A percentile compares a stretch with the other conserved stretches of the same genome.
phyloP scores from a whole-genome alignment of 2,113 vertebrate species.

The Gila orcuttii region DNA sequence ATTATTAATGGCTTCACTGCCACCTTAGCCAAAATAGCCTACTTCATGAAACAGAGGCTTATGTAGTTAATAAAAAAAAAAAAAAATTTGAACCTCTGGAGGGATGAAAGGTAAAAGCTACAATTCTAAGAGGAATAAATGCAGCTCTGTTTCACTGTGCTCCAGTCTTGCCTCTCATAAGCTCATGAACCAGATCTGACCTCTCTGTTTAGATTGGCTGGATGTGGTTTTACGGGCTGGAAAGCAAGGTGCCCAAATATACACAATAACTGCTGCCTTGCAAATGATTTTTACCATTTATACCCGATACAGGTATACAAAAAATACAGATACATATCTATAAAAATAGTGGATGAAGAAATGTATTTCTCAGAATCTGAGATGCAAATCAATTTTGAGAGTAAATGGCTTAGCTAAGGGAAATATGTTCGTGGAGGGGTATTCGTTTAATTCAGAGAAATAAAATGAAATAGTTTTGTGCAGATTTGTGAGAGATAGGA shows the following conservation, averaged over 20 bases:
- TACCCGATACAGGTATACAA: neutral
- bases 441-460: neutral
- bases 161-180: neutral
- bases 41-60: neutral
- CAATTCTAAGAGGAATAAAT: conserved; percentile 53
- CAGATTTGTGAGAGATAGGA: neutral
- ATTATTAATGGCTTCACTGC: neutral
- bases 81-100: neutral
- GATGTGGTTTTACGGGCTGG: conserved; percentile 57
- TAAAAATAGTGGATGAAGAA: neutral
- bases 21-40: neutral
- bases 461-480: neutral
- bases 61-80: neutral
- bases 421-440: neutral
- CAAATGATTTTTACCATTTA: neutral
- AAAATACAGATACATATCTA: neutral
- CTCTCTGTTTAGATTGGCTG: conserved; percentile 58
- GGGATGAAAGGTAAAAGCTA: conserved; percentile 29
- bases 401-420: neutral
- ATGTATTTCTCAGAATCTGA: neutral
- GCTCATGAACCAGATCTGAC: conserved; percentile 52
- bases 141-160: conserved; percentile 37
- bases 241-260: neutral
- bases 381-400: neutral
- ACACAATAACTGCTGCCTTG: neutral